Conservation (phyloP, 2,888 invertebrate species). For the Synergus itoensis region DNA sequence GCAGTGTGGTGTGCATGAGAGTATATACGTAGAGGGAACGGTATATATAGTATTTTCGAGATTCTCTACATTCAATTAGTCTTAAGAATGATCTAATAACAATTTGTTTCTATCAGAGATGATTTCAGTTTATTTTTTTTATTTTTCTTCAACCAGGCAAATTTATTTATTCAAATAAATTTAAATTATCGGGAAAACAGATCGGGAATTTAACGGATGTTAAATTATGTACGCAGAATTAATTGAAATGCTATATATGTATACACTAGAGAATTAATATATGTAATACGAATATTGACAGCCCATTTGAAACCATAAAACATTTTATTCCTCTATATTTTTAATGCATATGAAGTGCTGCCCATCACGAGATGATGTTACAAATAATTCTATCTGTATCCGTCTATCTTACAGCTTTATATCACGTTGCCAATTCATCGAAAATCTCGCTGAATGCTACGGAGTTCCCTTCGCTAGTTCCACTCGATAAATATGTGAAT, state of each 20-base stretch:
- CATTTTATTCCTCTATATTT: neutral
- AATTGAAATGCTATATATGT: neutral
- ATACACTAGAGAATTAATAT: neutral
- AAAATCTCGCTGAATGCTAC: constrained; percentile 6
- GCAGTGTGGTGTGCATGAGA: neutral
- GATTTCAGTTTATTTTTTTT: neutral
- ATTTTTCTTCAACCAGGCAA: neutral
- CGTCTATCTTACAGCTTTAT: neutral
- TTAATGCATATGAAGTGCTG: neutral
- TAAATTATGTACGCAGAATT: neutral
- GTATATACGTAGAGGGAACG: too few relatives aligned
- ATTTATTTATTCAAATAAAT: neutral
- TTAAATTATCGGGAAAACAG: neutral
- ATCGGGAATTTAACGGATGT: neutral
- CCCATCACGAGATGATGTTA: neutral
- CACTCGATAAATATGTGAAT: constrained; percentile 53
- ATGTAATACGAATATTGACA: neutral
- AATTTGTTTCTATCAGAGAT: too few relatives aligned
- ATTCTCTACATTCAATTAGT: too few relatives aligned
- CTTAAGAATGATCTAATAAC: too few relatives aligned
- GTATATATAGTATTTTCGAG: too few relatives aligned
- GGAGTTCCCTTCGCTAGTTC: constrained; percentile 38
- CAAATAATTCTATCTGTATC: neutral
- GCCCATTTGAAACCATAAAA: neutral
- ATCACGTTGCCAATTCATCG: constrained; percentile 8